Conservation (phyloP, 1,140 invertebrate species). For the Ectropis grisescens region DNA sequence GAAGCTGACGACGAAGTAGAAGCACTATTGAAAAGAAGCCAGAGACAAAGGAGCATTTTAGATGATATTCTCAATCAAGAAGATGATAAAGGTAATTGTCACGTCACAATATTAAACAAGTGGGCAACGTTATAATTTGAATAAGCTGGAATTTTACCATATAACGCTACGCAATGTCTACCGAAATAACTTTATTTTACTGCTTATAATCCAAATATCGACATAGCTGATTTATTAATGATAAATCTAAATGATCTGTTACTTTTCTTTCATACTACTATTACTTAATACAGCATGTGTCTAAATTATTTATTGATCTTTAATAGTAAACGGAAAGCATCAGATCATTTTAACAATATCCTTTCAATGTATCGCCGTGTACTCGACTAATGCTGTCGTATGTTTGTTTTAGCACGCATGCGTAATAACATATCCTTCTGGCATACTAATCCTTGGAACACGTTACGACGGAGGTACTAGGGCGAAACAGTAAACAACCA, state of each 20-base stretch:
- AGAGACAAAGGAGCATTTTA: conserved; percentile 77
- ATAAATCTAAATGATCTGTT: conserved; percentile 24
- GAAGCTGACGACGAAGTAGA: conserved; percentile 72
- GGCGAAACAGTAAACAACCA: conserved; percentile 16
- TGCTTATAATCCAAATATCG: conserved; percentile 20
- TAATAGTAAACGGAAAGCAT: conserved; percentile 29
- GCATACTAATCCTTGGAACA: conserved; percentile 64
- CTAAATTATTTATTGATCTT: no score
- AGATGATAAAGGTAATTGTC: conserved; percentile 67
- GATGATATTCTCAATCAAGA: conserved; percentile 78
- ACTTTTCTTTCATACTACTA: conserved; percentile 13
- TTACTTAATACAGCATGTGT: no score
- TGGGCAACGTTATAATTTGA: conserved; percentile 27
- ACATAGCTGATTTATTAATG: conserved; percentile 30
- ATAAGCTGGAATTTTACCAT: conserved; percentile 38
- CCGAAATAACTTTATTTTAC: conserved; percentile 20
- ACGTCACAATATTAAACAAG: conserved; percentile 49
- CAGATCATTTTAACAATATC: conserved; percentile 19
- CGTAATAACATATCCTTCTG: conserved; percentile 70
- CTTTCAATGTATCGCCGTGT: conserved; percentile 15
- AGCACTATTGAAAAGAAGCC: conserved; percentile 74
- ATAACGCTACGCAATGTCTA: conserved; percentile 52
- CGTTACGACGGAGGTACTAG: conserved; percentile 42
- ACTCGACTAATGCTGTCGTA: conserved; percentile 57
- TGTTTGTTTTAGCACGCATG: conserved; percentile 69